phyloP scores from a whole-genome alignment of 2,888 invertebrate species.

The Malachius bipustulatus region DNA sequence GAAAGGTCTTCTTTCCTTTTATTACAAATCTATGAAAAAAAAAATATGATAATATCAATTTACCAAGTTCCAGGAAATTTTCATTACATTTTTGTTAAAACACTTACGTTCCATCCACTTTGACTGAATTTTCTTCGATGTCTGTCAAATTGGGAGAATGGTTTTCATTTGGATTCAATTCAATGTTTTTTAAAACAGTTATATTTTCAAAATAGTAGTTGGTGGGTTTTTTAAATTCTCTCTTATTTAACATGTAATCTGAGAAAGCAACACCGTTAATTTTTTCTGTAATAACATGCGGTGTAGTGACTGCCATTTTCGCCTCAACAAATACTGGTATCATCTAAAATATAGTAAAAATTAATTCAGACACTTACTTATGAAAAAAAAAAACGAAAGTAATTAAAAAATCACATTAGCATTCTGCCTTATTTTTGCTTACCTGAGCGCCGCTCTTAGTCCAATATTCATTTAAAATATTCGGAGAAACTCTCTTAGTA shows the following conservation, averaged over 20 bases:
- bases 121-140: constrained; percentile 26
- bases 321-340: constrained; percentile 28
- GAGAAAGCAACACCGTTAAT: constrained; percentile 26
- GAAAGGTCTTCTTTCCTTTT: constrained; percentile 26
- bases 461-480: constrained; percentile 28
- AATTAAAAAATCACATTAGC: constrained; percentile 4
- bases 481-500: too few relatives aligned
- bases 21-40: constrained; percentile 26
- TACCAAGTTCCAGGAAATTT: too few relatives aligned
- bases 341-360: constrained; percentile 18
- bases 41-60: too few relatives aligned
- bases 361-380: constrained; percentile 2
- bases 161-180: constrained; percentile 19
- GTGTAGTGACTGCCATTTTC: constrained; percentile 24
- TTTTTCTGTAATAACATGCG: constrained; percentile 25
- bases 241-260: constrained; percentile 27
- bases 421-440: too few relatives aligned
- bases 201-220: constrained; percentile 29
- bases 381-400: constrained; percentile 10
- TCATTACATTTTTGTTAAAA: too few relatives aligned
- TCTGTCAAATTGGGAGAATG: constrained; percentile 28
- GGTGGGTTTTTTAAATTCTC: constrained; percentile 19
- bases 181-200: constrained; percentile 27
- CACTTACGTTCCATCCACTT: constrained; percentile 28
- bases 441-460: constrained; percentile 31